Evolutionary conservation across 2,113 vertebrate genomes (phyloP).

Genomic region (Polypterus bichir): DNA sequence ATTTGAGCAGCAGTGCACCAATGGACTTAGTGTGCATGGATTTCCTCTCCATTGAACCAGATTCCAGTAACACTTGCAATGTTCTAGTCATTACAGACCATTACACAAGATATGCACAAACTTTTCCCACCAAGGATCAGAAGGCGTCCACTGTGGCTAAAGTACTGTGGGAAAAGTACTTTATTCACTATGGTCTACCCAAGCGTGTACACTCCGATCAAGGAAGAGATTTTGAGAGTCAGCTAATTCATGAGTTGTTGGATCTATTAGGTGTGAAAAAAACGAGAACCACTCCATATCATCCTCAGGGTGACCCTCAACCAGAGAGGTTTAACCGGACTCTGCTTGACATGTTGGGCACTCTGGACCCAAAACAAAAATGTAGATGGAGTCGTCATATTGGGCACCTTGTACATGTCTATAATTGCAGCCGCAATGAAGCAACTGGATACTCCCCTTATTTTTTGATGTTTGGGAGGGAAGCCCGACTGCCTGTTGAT

Average conservation of each 20-base stretch:
- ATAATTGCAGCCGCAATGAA: conserved; percentile 16
- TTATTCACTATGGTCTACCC: neutral
- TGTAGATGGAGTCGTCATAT: neutral
- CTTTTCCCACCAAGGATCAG: conserved; percentile 6
- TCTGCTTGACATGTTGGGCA: conserved; percentile 8
- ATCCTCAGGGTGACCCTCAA: conserved; percentile 6
- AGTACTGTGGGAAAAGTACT: conserved; percentile 6
- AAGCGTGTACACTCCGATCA: neutral
- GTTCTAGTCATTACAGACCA: neutral
- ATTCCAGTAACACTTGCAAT: conserved; percentile 7
- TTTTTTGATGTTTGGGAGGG: conserved; percentile 14
- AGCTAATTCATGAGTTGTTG: neutral
- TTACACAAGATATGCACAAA: conserved; percentile 2
- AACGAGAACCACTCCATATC: neutral
- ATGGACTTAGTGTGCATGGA: neutral
- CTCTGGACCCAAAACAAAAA: conserved; percentile 2
- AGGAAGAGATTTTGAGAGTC: neutral
- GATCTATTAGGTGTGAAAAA: neutral
- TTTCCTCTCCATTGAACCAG: neutral
- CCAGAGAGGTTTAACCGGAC: conserved; percentile 7
- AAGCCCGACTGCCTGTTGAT: conserved; percentile 19
- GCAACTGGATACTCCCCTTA: conserved; percentile 13
- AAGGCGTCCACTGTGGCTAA: conserved; percentile 1
- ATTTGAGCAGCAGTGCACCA: conserved; percentile 5
- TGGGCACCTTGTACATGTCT: conserved; percentile 10